Evolutionary conservation across 1,140 invertebrate species (phyloP).

Genomic region (Spodoptera frugiperda): DNA sequence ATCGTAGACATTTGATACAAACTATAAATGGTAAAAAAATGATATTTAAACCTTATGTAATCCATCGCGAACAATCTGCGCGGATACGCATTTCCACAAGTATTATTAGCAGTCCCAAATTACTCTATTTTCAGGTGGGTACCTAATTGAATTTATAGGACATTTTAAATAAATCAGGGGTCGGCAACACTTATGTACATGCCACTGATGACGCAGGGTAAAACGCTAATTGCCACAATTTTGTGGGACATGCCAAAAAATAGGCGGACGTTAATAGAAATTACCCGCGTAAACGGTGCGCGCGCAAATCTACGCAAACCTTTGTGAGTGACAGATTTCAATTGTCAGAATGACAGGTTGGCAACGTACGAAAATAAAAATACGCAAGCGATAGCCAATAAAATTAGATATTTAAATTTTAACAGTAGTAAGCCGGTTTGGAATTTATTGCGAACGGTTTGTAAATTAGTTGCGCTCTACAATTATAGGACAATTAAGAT

Average conservation of each 20-base stretch:
- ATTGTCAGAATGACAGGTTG: conserved; percentile 25
- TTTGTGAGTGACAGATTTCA: conserved; percentile 19
- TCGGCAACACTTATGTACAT: conserved; percentile 10
- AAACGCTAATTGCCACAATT: conserved; percentile 34
- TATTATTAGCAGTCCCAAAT: conserved; percentile 2
- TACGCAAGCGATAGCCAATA: not conserved
- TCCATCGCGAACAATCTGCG: not conserved
- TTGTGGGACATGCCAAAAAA: conserved; percentile 32
- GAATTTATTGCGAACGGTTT: conserved; percentile 3
- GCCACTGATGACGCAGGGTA: conserved; percentile 5
- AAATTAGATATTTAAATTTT: not conserved
- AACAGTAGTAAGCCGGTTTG: not conserved
- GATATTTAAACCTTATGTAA: not conserved
- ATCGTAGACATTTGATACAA: too few species aligned
- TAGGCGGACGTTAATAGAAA: conserved; percentile 25
- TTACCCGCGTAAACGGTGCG: conserved; percentile 23
- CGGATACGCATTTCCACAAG: not conserved
- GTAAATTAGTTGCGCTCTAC: conserved; percentile 3
- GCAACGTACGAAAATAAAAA: conserved; percentile 21
- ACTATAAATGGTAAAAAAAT: too few species aligned
- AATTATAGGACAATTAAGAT: conserved; percentile 28
- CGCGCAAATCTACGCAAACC: conserved; percentile 10
- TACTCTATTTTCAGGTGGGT: not conserved
- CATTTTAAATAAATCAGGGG: conserved; percentile 34
- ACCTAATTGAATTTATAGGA: not conserved